Percentiles rank a stretch among this genome's conserved stretches.
These are phyloP conservation scores for Melierax canorus DNA, from an alignment of 2,113 vertebrate genomes.

Conservation along the genomic window DNA sequence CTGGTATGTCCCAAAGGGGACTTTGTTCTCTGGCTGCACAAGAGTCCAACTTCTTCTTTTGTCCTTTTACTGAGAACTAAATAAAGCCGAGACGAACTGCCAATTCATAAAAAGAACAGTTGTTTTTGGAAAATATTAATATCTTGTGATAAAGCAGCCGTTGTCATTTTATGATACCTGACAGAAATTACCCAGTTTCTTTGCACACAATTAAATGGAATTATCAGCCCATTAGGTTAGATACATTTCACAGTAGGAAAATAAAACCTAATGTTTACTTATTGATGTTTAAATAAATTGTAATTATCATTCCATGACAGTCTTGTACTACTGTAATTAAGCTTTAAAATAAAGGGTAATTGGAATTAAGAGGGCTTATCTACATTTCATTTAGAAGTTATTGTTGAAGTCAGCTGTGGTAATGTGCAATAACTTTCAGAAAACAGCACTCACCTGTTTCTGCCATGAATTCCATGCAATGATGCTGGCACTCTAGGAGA, in stretches of 20 bases:
- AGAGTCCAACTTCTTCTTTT: neutral
- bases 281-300: slow-evolving; percentile 43
- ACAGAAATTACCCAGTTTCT: slow-evolving; percentile 47
- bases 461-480: neutral
- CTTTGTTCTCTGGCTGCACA: neutral
- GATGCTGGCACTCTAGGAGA: neutral
- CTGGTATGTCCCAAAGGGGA: neutral
- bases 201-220: slow-evolving; percentile 32
- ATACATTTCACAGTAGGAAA: slow-evolving; percentile 54
- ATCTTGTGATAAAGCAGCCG: slow-evolving; percentile 46
- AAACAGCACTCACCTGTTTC: neutral
- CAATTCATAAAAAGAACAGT: slow-evolving; percentile 14
- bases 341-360: slow-evolving; percentile 42
- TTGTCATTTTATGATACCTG: slow-evolving; percentile 51
- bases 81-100: neutral
- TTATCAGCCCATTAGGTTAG: slow-evolving; percentile 53
- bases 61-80: neutral
- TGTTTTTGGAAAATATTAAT: slow-evolving; percentile 35
- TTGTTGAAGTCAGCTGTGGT: neutral
- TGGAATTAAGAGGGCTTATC: slow-evolving; percentile 52
- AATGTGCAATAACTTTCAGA: neutral
- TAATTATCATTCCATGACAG: slow-evolving; percentile 46
- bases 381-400: slow-evolving; percentile 36
- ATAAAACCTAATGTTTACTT: slow-evolving; percentile 54
- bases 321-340: slow-evolving; percentile 47